phyloP scores from a whole-genome alignment of 1,140 invertebrate genomes.

The Chironomus striatipennis region DNA sequence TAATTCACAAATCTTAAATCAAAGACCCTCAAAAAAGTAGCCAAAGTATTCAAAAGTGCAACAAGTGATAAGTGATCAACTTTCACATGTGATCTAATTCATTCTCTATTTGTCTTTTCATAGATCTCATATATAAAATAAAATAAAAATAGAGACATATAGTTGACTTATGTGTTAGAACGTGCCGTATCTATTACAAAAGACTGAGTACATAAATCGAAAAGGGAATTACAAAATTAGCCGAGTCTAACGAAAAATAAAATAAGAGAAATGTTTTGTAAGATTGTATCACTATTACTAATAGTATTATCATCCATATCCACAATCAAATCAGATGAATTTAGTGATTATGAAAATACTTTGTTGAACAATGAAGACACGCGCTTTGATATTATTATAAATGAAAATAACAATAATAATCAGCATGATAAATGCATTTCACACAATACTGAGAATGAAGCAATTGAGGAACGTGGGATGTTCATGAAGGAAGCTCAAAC shows the following conservation, averaged over 20 bases:
- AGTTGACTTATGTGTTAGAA: too few species aligned
- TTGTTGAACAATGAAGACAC: neutral
- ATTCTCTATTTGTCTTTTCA: neutral
- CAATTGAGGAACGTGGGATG: constrained; percentile 15
- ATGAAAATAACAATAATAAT: neutral
- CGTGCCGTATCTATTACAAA: neutral
- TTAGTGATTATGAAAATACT: neutral
- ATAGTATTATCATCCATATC: neutral
- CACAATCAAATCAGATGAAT: neutral
- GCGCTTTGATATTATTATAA: neutral
- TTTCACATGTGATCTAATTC: neutral
- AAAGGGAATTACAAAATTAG: neutral
- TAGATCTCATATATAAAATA: neutral
- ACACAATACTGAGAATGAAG: neutral
- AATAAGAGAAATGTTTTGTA: neutral
- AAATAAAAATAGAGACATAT: neutral
- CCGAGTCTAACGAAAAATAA: neutral
- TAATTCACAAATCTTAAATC: too few species aligned
- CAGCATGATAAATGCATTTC: neutral
- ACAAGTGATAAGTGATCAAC: too few species aligned
- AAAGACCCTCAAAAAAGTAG: too few species aligned
- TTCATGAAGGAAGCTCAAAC: constrained; percentile 6
- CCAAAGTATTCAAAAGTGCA: too few species aligned
- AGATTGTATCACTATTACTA: neutral
- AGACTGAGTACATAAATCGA: neutral